Evolutionary conservation across 2,888 invertebrate species (phyloP).

Genomic region (Ochropleura leucogaster): DNA sequence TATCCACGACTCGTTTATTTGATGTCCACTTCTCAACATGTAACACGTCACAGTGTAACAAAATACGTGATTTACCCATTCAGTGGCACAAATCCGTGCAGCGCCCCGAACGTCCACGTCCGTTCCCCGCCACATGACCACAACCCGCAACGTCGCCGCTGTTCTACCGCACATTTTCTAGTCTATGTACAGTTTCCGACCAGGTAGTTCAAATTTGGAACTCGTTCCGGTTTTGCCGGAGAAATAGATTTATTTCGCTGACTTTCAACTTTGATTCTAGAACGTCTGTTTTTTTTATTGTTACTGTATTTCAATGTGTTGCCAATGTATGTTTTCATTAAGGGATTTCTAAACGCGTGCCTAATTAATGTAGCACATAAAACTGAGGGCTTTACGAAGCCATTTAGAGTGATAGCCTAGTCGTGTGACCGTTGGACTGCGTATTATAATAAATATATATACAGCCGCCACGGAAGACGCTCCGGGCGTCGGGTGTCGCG

Average conservation of each 20-base stretch:
- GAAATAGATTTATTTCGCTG: background rate
- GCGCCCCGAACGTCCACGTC: slow-evolving; percentile 10
- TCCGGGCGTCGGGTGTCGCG: too few relatives aligned
- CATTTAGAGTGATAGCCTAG: too few relatives aligned
- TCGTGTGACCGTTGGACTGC: too few relatives aligned
- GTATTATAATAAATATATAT: too few relatives aligned
- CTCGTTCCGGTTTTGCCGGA: background rate
- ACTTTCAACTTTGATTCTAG: background rate
- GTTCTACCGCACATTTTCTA: slow-evolving; percentile 31
- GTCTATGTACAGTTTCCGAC: slow-evolving; percentile 7
- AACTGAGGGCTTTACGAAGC: too few relatives aligned
- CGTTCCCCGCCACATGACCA: background rate
- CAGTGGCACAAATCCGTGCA: slow-evolving; percentile 10
- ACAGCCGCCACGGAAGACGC: too few relatives aligned
- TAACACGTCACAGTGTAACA: background rate
- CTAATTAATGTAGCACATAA: background rate
- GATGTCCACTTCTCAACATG: background rate
- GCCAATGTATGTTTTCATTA: background rate
- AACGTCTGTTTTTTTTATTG: background rate
- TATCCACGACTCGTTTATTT: too few relatives aligned
- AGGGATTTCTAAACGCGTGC: background rate
- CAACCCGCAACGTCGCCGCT: slow-evolving; percentile 19
- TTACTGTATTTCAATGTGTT: background rate
- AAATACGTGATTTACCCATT: background rate
- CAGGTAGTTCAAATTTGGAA: background rate